Percentiles rank a stretch among this genome's conserved stretches.
Evolutionary conservation across 2,888 invertebrate genomes (phyloP).

Genomic region (Chaetoderma sp.): DNA sequence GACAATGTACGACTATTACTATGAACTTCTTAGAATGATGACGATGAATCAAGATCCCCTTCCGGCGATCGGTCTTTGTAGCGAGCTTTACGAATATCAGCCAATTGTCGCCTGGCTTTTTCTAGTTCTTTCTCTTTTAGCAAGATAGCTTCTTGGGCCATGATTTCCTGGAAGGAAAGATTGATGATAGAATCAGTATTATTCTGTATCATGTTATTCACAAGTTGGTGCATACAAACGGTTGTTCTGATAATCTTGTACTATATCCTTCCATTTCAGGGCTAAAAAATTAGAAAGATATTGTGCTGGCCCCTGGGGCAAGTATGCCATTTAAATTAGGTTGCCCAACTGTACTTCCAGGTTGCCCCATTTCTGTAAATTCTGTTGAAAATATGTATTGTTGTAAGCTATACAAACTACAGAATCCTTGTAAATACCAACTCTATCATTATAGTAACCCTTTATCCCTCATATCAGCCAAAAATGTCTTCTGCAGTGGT

Average conservation of each 20-base stretch:
- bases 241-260: not conserved
- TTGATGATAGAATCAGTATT: not conserved
- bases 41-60: slow-evolving; percentile 50
- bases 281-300: too few species aligned
- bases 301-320: too few species aligned
- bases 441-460: too few species aligned
- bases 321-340: too few species aligned
- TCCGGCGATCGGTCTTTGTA: slow-evolving; percentile 72
- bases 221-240: not conserved
- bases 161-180: slow-evolving; percentile 55
- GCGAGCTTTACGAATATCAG: slow-evolving; percentile 92
- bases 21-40: slow-evolving; percentile 42
- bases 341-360: too few species aligned
- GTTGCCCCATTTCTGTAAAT: too few species aligned
- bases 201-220: not conserved
- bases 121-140: slow-evolving; percentile 94
- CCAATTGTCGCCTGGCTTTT: slow-evolving; percentile 89
- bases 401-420: too few species aligned
- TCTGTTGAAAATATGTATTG: too few species aligned
- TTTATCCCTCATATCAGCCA: too few species aligned
- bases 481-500: too few species aligned
- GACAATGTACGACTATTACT: too few species aligned
- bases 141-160: slow-evolving; percentile 77
- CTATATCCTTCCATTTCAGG: not conserved
- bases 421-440: too few species aligned